Base-by-base conservation (phyloP, 2,888 invertebrate genomes). In the Dolichomitus sp. region DNA sequence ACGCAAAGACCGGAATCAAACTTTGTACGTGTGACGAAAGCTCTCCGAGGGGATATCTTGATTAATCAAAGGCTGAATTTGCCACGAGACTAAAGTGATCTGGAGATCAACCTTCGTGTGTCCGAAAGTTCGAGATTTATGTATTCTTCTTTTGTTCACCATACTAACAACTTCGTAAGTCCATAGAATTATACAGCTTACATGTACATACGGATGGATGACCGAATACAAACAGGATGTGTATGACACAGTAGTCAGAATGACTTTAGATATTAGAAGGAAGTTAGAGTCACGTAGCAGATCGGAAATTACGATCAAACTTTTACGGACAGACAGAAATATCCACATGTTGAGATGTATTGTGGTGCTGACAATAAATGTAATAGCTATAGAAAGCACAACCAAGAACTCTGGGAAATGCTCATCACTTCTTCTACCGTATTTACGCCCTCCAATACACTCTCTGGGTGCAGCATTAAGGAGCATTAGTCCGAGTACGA, bases 41-140 rank as follows among this genome's bases (percentile, higher is more conserved):
- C 37, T 70, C 63, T 19, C 11, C 19, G 40, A 61, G 65, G 50
- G 74, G 69, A 82, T 78, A 69, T 82, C 78, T 82, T 82, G 81
- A 82, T 82, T 82, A 82, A 82, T 82, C 81, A 81, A 81, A 65
- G 42, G 23, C 65, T 63, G 42, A 75, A 78, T 57, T 65, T 50
- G 33, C 65, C 42, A 27, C 63, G 30, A 50, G 37, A 59, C 48
- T 63, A 27, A 11, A 75, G 30, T 19, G 75, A 70, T 75, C 59
- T 23, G 75, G 45, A 66, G 70, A 59, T 79, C 80, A 45, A 48
- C 50, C 40, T 61, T 80, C 50, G 52, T 48, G 63, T 76, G 57
- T 59, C 69, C 63, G 40, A 78, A 82, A 82, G 48, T 82, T 82
- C 40, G 27, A 66, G 75, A 82, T 75, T 79, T 79, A 82, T 82